phyloP scores from a whole-genome alignment of 1,140 invertebrate species.

The Drosophila nigrodunni region DNA sequence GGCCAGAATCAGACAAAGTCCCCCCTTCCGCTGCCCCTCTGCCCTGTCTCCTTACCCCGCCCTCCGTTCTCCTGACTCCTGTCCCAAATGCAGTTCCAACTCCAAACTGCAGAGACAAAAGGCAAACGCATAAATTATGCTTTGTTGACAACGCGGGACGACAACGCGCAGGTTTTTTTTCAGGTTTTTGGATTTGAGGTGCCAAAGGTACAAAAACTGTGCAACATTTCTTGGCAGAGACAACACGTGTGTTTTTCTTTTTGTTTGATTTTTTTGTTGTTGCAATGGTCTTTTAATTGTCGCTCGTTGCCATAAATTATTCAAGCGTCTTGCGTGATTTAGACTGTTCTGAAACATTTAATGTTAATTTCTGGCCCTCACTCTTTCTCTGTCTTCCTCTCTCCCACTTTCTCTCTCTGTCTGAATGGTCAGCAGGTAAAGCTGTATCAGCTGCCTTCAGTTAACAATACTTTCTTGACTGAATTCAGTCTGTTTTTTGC shows the following conservation, averaged over 20 bases:
- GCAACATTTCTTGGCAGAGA: conserved; percentile 63
- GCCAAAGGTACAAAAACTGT: conserved; percentile 65
- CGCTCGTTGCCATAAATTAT: conserved; percentile 66
- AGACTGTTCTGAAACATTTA: conserved; percentile 72
- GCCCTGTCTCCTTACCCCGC: not conserved
- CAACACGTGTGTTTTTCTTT: conserved; percentile 12
- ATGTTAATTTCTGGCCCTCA: conserved; percentile 62
- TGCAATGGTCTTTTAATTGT: conserved; percentile 76
- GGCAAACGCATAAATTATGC: conserved; percentile 78
- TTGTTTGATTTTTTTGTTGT: conserved; percentile 10
- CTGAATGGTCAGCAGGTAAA: conserved; percentile 69
- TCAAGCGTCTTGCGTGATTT: conserved; percentile 59
- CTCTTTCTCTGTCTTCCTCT: conserved; percentile 44
- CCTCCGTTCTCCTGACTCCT: conserved; percentile 11
- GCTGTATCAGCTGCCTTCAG: conserved; percentile 14
- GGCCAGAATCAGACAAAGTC: conserved; percentile 39
- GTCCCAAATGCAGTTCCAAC: conserved; percentile 15
- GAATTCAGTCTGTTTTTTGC: conserved; percentile 1
- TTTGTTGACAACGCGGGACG: conserved; percentile 63
- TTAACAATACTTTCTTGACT: too few relatives aligned
- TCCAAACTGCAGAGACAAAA: conserved; percentile 42
- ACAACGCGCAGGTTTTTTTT: not conserved
- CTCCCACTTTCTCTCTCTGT: conserved; percentile 5
- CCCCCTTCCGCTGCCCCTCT: not conserved
- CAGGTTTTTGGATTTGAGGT: conserved; percentile 34